Base-by-base conservation (phyloP, 2,113 vertebrate species). In the Cryptomyrus ogoouensis region DNA sequence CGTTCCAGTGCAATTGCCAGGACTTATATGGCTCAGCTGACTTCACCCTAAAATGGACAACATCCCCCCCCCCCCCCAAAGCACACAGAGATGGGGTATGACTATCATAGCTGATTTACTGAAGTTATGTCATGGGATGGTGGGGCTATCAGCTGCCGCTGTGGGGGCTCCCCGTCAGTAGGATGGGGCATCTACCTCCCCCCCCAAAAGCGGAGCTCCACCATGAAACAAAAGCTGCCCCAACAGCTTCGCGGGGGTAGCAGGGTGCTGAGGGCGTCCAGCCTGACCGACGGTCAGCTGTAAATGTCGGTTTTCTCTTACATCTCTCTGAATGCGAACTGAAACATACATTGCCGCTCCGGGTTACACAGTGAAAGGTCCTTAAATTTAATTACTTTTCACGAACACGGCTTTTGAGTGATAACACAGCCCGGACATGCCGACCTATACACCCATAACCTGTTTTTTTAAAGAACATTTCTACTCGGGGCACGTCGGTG, bases 31-130 rank as follows among this genome's bases (percentile, higher is more conserved):
- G 94, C 93, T 96, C 95, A 96, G 93, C 94, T 96, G 94, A 91
- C 93, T 95, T 96, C 94, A 95, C 95, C 93, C 89, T 92, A 95
- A 95, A 93, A 95, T 92, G 93, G 93, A 70, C 52, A 94, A 94
- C 93, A 94, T 94, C 89, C 93, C 93, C 92, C n/a, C 88, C 95
- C 5, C 93, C 95, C 95, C 96, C 49, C 91, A 91, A 95, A 95
- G 95, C 94, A 95, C 90, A 53, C 94, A 94, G 94, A 95, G 95
- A 96, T 95, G 95, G 95, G 93, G 93, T 92, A 94, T 93, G 94
- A 94, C 94, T 95, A 93, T 95, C 93, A 95, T 94, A 95, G 96
- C 96, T 95, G 95, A 96, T 96, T 96, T 96, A 94, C 92, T 95
- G 94, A 96, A 95, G 95, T 95, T 93, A 86, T 86, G 83, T 86